phyloP scores from a whole-genome alignment of 2,888 invertebrate genomes.

The Apantesis nais region DNA sequence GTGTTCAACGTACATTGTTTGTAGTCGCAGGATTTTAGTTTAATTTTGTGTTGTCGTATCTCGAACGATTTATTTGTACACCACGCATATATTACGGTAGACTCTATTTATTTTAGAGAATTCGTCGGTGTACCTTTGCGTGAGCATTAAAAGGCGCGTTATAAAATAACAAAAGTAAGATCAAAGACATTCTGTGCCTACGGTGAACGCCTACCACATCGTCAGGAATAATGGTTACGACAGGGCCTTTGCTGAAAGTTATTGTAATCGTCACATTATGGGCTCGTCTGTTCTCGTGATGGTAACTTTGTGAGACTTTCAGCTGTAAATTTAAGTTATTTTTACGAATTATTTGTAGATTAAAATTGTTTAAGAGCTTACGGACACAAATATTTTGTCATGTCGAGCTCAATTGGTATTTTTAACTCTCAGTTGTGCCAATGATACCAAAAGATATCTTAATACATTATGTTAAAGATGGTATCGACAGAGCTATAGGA shows the following conservation, averaged over 20 bases:
- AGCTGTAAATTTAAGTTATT: not conserved
- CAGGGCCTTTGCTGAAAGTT: not conserved
- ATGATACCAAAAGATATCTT: not conserved
- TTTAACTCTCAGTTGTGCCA: not conserved
- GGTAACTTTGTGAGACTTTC: not conserved
- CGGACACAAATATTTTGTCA: not conserved
- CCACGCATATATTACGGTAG: not conserved
- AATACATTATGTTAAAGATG: not conserved
- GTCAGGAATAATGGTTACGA: conserved; percentile 10
- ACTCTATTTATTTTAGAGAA: conserved; percentile 10
- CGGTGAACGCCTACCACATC: not conserved
- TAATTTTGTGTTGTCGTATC: conserved; percentile 1
- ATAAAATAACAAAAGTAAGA: conserved; percentile 9
- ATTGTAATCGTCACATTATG: conserved; percentile 12
- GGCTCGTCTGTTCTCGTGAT: not conserved
- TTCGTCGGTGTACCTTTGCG: not conserved
- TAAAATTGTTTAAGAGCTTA: not conserved
- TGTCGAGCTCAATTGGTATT: not conserved
- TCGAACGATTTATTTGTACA: conserved; percentile 1
- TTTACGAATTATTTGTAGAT: not conserved
- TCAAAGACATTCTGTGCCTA: not conserved
- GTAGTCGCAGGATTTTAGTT: conserved; percentile 6
- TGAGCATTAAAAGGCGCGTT: conserved; percentile 6
- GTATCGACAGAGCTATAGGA: not conserved
- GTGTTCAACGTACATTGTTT: conserved; percentile 7